Evolutionary conservation across 2,888 invertebrate species (phyloP), one percentile per base, ranked within the genome.

Genomic region (Clusia tigrina): DNA sequence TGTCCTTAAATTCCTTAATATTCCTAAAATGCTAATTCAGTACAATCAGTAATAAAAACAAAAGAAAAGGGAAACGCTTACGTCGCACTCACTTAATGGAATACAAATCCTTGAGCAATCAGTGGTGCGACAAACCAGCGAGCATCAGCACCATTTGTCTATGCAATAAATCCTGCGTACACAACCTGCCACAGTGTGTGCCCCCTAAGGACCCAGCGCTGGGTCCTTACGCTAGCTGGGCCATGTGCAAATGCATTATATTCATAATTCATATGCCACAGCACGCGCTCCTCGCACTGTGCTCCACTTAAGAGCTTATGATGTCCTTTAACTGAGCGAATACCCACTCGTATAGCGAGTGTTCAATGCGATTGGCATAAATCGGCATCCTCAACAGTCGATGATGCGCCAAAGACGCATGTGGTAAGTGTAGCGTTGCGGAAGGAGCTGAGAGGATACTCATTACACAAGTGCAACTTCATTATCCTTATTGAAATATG

Each of bases 201-300:
- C n/a, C n/a, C n/a, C n/a, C n/a, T n/a, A n/a, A n/a, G n/a, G n/a
- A n/a, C n/a, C n/a, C n/a, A n/a, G n/a, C 32, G 32, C 42, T n/a
- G 42, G 42, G n/a, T 32, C 5, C 32, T 12, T 5, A n/a, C n/a
- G 42, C 42, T n/a, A 17, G 42, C 42, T 42, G n/a, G 42, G n/a
- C 3, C 42, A 42, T 42, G 10, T 42, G 32, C 32, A 32, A 32
- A 32, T 32, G 12, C 32, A n/a, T n/a, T 38, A 22, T 17, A 37
- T 54, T 57, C 66, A 70, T 67, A 68, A 71, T 69, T 71, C 70
- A 65, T 71, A 71, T 71, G 71, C 71, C 68, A 58, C 62, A 69
- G 64, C 71, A 71, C 68, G 71, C 65, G 65, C 62, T 60, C 63
- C 60, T 61, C 65, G 62, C 2, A 66, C 58, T 64, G 66, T 58